Base-by-base conservation (phyloP, 2,888 invertebrate genomes). In the Polymixis lichenea region DNA sequence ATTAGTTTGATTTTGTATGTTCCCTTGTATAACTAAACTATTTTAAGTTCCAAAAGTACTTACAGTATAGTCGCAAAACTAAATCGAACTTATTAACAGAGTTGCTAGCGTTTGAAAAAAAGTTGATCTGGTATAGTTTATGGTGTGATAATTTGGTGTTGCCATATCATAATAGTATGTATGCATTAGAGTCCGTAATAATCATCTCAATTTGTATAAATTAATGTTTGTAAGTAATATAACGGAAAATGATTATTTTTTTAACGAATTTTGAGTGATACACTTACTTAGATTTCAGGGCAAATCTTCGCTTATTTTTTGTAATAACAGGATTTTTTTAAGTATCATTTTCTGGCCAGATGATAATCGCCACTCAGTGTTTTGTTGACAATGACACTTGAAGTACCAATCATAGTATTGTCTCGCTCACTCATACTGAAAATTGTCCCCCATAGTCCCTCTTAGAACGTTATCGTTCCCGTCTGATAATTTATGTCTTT, bases 141-240 rank as follows among this genome's bases (percentile, higher is more conserved):
- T 49, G 70, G 60, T 77, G 43, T 78, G 51, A 46, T 60, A 13
- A 60, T 72, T 62, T 62, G n/a, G 49, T 79, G 72, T 72, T 72
- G n/a, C 61, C 61, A 79, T 79, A 19, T 28, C n/a, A 25, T 64
- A 5, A 51, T 67, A 51, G 49, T 51, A 38, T 32, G n/a, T 51
- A 51, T 28, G 17, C 28, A 38, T 72, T 49, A 58, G 11, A 77
- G 22, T 32, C 22, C 19, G 17, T 66, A 22, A 51, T 77, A 67
- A 8, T 53, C 51, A 46, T 6, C 13, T 19, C 6, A 19, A 58
- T n/a, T 53, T 53, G 19, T 77, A 51, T 76, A 51, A 25, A 53
- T 51, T 11, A 11, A 53, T 25, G 72, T 72, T 46, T 46, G 15
- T 28, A 56, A 46, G 19, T 56, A 55, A 72, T 43, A 13, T 46